Evolutionary conservation across 2,888 invertebrate species (phyloP).

Genomic region (Lithophane ornitopus): DNA sequence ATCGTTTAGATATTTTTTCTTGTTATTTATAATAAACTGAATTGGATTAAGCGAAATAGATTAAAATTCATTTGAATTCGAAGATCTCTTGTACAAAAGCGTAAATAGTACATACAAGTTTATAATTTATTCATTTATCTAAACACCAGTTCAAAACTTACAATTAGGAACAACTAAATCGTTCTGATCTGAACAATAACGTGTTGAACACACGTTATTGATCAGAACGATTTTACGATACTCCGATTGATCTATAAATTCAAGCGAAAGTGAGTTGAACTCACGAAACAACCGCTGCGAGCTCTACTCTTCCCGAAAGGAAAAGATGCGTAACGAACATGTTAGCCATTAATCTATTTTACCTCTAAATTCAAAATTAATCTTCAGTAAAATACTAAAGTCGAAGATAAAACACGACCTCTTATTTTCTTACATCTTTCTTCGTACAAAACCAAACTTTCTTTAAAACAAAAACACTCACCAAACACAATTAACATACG

Average conservation of each 20-base stretch:
- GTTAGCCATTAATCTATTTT: background rate
- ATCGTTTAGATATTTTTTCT: background rate
- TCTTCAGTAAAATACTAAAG: background rate
- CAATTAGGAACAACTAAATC: background rate
- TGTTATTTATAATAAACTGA: background rate
- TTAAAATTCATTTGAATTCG: background rate
- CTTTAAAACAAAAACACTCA: slow-evolving; percentile 53
- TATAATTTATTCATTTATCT: background rate
- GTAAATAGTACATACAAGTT: background rate
- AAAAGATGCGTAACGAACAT: slow-evolving; percentile 45
- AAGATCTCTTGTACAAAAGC: background rate
- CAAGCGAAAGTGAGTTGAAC: slow-evolving; percentile 44
- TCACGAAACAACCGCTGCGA: slow-evolving; percentile 11
- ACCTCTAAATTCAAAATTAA: slow-evolving; percentile 9
- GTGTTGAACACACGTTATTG: no score
- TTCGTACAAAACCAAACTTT: slow-evolving; percentile 29
- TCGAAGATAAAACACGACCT: background rate
- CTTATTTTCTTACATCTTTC: slow-evolving; percentile 2
- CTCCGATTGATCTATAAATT: background rate
- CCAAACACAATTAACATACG: slow-evolving; percentile 54
- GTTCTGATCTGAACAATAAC: background rate
- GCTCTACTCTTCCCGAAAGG: slow-evolving; percentile 18
- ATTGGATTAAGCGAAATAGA: background rate
- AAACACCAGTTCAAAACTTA: background rate
- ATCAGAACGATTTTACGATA: background rate